Conservation (phyloP, 2,113 vertebrate species). For the Dermatemys mawii region DNA sequence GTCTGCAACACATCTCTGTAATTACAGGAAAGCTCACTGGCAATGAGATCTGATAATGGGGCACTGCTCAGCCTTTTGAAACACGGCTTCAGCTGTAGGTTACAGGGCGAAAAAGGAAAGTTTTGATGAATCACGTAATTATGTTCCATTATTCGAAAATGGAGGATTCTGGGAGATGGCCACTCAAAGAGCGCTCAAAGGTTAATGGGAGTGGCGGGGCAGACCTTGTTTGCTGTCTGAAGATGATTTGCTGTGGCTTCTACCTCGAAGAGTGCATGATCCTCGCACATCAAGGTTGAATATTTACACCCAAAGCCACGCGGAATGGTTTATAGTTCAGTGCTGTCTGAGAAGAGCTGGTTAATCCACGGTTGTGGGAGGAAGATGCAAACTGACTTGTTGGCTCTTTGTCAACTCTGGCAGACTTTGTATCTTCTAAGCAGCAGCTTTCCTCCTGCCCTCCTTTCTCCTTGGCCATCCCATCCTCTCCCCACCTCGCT, state of each 20-base stretch:
- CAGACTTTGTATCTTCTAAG: rapidly evolving
- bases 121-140: slow-evolving; percentile 44
- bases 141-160: slow-evolving; percentile 35
- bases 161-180: background rate
- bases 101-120: background rate
- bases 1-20: slow-evolving; percentile 64
- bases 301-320: background rate
- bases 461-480: too few relatives aligned
- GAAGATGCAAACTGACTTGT: background rate
- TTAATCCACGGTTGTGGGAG: background rate
- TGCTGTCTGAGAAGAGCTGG: background rate
- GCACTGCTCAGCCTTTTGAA: slow-evolving; percentile 22
- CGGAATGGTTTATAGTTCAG: background rate
- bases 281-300: background rate
- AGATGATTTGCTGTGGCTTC: background rate
- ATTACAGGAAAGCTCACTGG: slow-evolving; percentile 64
- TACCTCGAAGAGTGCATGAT: background rate
- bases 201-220: background rate
- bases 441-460: background rate
- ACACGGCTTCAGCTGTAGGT: slow-evolving; percentile 24
- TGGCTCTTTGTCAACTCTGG: background rate
- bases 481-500: background rate
- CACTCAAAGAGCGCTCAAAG: slow-evolving; percentile 18
- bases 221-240: background rate
- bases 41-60: slow-evolving; percentile 19